Base-by-base conservation (phyloP, 2,797 vertebrate species). In the Molossus molossus region DNA sequence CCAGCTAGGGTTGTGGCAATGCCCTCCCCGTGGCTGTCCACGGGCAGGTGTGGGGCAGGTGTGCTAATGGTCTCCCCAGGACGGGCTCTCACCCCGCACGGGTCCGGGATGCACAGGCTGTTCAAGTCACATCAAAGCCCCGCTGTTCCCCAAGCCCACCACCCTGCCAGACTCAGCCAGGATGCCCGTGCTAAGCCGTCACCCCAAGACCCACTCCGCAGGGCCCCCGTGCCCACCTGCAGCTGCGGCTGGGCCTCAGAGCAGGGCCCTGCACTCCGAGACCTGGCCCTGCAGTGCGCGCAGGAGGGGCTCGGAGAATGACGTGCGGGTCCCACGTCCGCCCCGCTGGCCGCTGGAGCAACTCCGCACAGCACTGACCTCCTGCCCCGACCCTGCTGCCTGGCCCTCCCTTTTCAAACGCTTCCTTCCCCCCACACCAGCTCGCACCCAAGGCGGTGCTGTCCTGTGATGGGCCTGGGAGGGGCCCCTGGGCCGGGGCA, bases 271-370 rank as follows among this genome's bases (percentile, higher is more conserved):
- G 17, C 3, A 1, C 9, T 1, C 10, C 1, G 23, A 8, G 40
- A 23, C 53, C 48, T 33, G 9, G 27, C 4, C 8, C 0, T 4
- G 48, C 45, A 4, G 64, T 20, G 62, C 0, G 0, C 29, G 0
- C 0, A 7, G 7, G 11, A 40, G 55, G n/a, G 18, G n/a, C n/a
- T 33, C 27, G 1, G 25, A 76, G 40, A 15, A 8, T 17, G 45
- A 17, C 21, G 5, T 3, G 0, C 4, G 1, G 27, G 25, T 3
- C 69, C 64, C 69, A 13, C 25, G 27, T n/a, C 21, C 20, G 13
- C 67, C 40, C 21, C 9, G 4, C 3, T 0, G 0, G 27, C 37
- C 82, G 21, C 23, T 5, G 40, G 0, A 0, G 15, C 48, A 50
- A 18, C 1, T 10, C 15, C 8, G 37, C 2, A 0, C 0, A 0